Evolutionary conservation across 2,888 invertebrate genomes (phyloP), one percentile per base, ranked within the genome.

Genomic region (Cylloceria caligata): DNA sequence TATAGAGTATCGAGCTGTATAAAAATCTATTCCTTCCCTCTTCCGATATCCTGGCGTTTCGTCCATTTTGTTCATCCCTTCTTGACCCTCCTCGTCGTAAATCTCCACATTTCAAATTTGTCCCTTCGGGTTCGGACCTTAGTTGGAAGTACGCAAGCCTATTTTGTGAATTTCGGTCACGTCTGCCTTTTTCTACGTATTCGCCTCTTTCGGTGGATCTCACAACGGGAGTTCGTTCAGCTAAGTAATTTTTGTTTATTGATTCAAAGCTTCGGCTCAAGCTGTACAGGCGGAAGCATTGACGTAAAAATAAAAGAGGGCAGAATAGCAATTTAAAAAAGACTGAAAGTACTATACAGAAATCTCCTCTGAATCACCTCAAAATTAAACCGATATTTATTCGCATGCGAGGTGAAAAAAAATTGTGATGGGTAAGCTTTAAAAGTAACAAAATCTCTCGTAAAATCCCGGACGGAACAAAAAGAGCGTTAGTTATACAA

Each of bases 81-180:
- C 27, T 65, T 60, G 24, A 49, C 60, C 80, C 76, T 74, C 49
- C 42, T 34, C 27, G 30, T 52, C 57, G 73, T 81, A 81, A 84
- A 84, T 81, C 83, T 80, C 65, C 80, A 68, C 78, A 80, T 67
- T 55, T 72, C 69, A 79, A 83, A 84, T 78, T 80, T 77, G 80
- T 42, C 62, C 80, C 76, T 74, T 80, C 77, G 64, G 75, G 55
- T 39, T 79, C 79, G 75, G 42, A 60, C 72, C 57, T n/a, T 42
- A 36, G 36, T 39, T 45, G 36, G 47, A 60, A 49, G 34, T 24
- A 9, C 34, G 3, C 13, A 6, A 21, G 16, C 21, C 39, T 13
- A 77, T 78, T 74, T 77, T 80, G 36, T 60, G 71, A 79, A 64
- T 64, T 64, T 42, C 64, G 21, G 64, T 64, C 64, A 64, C 64